phyloP scores from a whole-genome alignment of 2,797 vertebrate genomes.

The Lemur catta region DNA sequence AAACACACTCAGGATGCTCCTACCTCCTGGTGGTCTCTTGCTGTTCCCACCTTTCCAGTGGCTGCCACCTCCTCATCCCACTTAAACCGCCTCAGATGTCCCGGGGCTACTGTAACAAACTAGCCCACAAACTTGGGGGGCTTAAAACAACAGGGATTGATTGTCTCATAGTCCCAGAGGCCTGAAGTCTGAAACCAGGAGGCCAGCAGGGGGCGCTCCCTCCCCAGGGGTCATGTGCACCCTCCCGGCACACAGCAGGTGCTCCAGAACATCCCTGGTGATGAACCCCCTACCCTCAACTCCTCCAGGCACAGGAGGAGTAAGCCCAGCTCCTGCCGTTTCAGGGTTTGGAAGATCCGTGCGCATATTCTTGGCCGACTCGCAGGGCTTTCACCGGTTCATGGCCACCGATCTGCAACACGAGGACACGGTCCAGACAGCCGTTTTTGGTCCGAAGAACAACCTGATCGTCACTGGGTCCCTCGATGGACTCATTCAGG shows the following conservation, averaged over 20 bases:
- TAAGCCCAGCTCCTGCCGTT: not conserved
- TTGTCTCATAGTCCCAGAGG: not conserved
- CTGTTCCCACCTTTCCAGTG: not conserved
- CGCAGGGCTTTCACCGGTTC: conserved; percentile 79
- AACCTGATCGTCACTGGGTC: conserved; percentile 85
- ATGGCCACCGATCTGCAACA: conserved; percentile 82
- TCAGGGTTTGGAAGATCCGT: conserved; percentile 85
- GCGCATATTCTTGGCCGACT: conserved; percentile 79
- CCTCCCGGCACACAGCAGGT: too few relatives aligned
- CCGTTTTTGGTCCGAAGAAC: conserved; percentile 79
- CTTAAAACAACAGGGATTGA: not conserved
- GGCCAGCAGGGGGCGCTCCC: not conserved
- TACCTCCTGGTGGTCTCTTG: not conserved
- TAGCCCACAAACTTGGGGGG: not conserved
- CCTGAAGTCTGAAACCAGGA: not conserved
- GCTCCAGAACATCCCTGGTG: not conserved
- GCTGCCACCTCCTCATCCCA: not conserved
- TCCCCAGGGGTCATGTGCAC: too few relatives aligned
- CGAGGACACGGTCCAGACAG: conserved; percentile 82
- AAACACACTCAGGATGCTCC: not conserved
- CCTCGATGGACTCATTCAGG: conserved; percentile 87
- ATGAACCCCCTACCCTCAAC: not conserved
- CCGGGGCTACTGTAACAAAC: not conserved
- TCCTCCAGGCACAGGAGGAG: not conserved
- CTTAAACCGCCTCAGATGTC: not conserved